Evolutionary conservation across 2,113 vertebrate genomes (phyloP), one percentile per base, ranked within the genome.

Genomic region (Poecilia latipinna): DNA sequence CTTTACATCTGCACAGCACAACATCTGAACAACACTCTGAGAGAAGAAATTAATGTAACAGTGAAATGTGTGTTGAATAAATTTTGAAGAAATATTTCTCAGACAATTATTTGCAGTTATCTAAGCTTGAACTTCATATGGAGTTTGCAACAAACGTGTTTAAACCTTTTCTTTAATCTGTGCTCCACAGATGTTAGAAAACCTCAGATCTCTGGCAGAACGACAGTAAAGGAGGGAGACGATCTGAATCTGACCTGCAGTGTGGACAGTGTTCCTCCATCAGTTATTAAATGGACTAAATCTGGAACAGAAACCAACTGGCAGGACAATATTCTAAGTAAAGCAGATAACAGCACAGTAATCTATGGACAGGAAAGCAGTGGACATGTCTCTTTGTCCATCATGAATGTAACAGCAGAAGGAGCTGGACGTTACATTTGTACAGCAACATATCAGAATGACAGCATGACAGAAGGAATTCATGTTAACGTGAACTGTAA

Each of bases 51-150:
- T 6, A 19, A 4, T 48, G 44, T 48, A 48, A 48, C 44, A 17
- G 44, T 48, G 15, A 48, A 29, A 4, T n/a, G 88, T 90, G 65
- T 88, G 44, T 48, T 1, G 1, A 48, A 19, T 48, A 3, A 0
- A 1, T 39, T 39, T 39, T 39, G 12, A 39, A 11, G 12, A 13
- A 44, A 44, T 48, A 4, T 48, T 48, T 48, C 1, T 19, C 1
- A 17, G 1, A 48, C 4, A 19, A 48, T 48, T 12, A 1, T 1
- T 3, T 48, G 0, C 13, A 3, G 17, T 5, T 17, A 44, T 48
- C 44, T 48, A 48, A 48, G 44, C 4, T 48, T 48, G 1, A 54
- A 10, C 51, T 8, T 54, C 6, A 22, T 24, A 24, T 7, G 2
- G 0, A 24, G 7, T 54, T 54, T 7, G n/a, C n/a, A 2, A 8